Evolutionary conservation across 2,797 vertebrate species (phyloP), one percentile per base, ranked within the genome.

Genomic region (Pteropus rufus): DNA sequence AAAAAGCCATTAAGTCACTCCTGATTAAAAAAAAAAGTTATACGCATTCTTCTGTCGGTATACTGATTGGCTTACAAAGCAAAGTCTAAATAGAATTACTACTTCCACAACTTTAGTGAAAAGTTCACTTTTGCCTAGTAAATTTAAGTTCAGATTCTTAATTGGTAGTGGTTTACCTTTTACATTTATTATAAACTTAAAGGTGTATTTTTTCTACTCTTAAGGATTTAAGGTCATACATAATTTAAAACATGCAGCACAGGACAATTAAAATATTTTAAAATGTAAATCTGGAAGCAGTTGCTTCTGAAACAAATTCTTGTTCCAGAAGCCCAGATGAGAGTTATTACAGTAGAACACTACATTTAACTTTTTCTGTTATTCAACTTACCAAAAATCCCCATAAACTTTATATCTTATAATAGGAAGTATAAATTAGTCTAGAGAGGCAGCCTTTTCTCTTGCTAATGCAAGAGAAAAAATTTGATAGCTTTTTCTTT

Each of bases 141-240:
- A 84, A 56, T 93, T 96, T 93, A 90, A 91, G 52, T 93, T 83
- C 46, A 93, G 9, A 67, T 69, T 96, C 52, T 95, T 91, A 80
- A 81, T 76, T 89, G 34, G 31, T 82, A 44, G 84, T 64, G 21
- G 52, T 76, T 93, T 89, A 73, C 23, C 3, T 41, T 70, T 29
- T 77, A 76, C 34, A 62, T 90, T 49, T 89, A 19, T 73, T 91
- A 34, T 72, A 77, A 64, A 72, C 9, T 76, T 81, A 86, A 90
- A 85, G 34, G 4, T 83, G 6, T 52, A 14, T 87, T 31, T 90
- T 90, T 92, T 86, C 12, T 92, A 39, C 24, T 65, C 19, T 56
- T 94, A 26, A 86, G 29, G 24, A 72, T 90, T 93, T 87, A 86
- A 81, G 36, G 12, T 16, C 70, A 65, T 34, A 92, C n/a, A 3